Percentiles rank a stretch among this genome's conserved stretches.
Evolutionary conservation across 2,113 vertebrate species (phyloP).

Genomic region (Hypomesus transpacificus): DNA sequence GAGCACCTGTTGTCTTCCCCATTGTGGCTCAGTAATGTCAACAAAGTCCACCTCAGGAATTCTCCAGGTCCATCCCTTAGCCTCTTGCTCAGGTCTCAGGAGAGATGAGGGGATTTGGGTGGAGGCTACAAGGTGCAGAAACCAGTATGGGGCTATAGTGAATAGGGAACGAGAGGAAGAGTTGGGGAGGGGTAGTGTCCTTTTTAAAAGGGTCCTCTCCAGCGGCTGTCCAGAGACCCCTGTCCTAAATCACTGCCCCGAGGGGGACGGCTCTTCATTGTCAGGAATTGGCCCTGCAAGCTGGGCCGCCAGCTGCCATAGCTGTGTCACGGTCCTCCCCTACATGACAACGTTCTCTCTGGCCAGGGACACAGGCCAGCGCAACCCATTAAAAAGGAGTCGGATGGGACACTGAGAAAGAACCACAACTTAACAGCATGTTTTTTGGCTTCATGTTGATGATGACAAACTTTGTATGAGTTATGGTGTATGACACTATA

Average conservation of each 20-base stretch:
- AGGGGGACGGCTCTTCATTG: slow-evolving; percentile 65
- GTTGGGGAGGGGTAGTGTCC: slow-evolving; percentile 46
- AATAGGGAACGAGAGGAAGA: slow-evolving; percentile 35
- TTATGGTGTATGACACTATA: slow-evolving; percentile 41
- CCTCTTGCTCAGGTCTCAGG: slow-evolving; percentile 69
- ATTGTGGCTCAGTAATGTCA: too few relatives aligned
- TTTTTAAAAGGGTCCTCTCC: slow-evolving; percentile 53
- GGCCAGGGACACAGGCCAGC: slow-evolving; percentile 41
- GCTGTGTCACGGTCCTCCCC: slow-evolving; percentile 51
- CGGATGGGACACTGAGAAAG: slow-evolving; percentile 45
- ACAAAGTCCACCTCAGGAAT: slow-evolving; percentile 54
- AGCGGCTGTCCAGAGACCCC: slow-evolving; percentile 66
- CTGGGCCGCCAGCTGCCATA: slow-evolving; percentile 76
- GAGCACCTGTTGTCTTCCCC: slow-evolving; percentile 60
- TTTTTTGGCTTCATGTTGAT: slow-evolving; percentile 59
- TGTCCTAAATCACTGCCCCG: slow-evolving; percentile 67
- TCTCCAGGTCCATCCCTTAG: slow-evolving; percentile 54
- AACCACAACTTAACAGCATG: slow-evolving; percentile 37
- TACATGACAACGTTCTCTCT: slow-evolving; percentile 54
- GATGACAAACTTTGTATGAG: slow-evolving; percentile 53
- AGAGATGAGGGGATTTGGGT: slow-evolving; percentile 51
- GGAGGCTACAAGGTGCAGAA: not conserved
- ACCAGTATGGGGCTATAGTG: slow-evolving; percentile 54
- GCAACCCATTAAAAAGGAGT: slow-evolving; percentile 60
- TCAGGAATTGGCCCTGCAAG: slow-evolving; percentile 70